These are phyloP conservation scores for Tanytarsus gracilentus DNA, from an alignment of 2,888 invertebrate genomes.

Conservation along the genomic window DNA sequence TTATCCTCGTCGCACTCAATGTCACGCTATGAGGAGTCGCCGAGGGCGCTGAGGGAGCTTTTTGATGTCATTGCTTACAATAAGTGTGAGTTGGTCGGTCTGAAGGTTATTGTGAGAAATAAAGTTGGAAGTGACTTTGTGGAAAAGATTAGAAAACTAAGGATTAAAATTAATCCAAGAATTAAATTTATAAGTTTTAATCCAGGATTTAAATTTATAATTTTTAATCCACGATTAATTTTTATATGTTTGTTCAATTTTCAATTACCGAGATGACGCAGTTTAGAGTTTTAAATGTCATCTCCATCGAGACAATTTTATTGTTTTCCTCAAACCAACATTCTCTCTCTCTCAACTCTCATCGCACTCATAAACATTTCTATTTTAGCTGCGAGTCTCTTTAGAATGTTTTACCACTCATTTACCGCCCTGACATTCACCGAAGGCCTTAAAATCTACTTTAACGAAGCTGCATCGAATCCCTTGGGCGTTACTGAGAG, in stretches of 20 bases:
- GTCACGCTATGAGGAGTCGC: slow-evolving; percentile 10
- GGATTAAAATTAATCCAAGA: too few relatives aligned
- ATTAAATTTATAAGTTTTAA: too few relatives aligned
- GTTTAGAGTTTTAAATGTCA: background rate
- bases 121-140: too few relatives aligned
- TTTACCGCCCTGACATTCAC: slow-evolving; percentile 16
- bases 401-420: slow-evolving; percentile 20
- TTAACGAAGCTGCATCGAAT: slow-evolving; percentile 13
- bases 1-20: background rate
- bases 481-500: background rate
- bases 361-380: background rate
- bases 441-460: slow-evolving; percentile 26
- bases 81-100: too few relatives aligned
- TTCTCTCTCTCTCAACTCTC: background rate
- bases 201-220: too few relatives aligned
- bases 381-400: slow-evolving; percentile 25
- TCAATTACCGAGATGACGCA: background rate
- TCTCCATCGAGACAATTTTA: slow-evolving; percentile 14
- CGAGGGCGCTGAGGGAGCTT: background rate
- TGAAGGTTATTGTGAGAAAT: too few relatives aligned
- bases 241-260: too few relatives aligned
- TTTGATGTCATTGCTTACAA: slow-evolving; percentile 23
- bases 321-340: background rate
- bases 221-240: too few relatives aligned
- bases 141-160: too few relatives aligned